Percentiles rank a stretch among this genome's conserved stretches.
phyloP scores from a whole-genome alignment of 2,113 vertebrate genomes.

The Aspiorhynchus laticeps region DNA sequence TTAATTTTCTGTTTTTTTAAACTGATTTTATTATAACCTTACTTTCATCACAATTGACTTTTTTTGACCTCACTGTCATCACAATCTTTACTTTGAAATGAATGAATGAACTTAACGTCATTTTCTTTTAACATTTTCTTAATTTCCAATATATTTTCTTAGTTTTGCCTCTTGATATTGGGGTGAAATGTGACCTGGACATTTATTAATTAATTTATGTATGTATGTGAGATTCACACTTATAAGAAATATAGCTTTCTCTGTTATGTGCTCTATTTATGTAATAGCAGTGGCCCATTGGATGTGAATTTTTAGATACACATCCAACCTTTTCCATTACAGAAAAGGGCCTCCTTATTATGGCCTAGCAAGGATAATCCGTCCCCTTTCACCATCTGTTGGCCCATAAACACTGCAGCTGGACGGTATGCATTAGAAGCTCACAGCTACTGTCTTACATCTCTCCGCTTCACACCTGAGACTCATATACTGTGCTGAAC shows the following conservation, averaged over 20 bases:
- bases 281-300: not conserved
- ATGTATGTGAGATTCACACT: not conserved
- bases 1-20: not conserved
- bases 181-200: not conserved
- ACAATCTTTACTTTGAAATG: no score
- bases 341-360: constrained; percentile 25
- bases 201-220: not conserved
- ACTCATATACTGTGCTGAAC: not conserved
- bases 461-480: constrained; percentile 30
- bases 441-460: not conserved
- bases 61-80: no score
- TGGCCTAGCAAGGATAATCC: constrained; percentile 44
- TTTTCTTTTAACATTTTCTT: no score
- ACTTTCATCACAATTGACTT: no score
- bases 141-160: not conserved
- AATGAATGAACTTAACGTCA: no score
- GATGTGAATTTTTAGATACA: constrained; percentile 17
- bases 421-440: constrained; percentile 44
- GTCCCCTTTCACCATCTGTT: constrained; percentile 56
- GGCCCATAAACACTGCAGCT: constrained; percentile 42
- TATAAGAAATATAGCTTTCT: not conserved
- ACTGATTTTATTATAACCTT: not conserved
- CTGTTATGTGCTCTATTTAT: not conserved
- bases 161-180: not conserved
- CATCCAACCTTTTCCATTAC: not conserved